Evolutionary conservation across 53 echinoderm and acorn worm genomes (phyloP).

Genomic region (Mesocentrotus franciscanus): DNA sequence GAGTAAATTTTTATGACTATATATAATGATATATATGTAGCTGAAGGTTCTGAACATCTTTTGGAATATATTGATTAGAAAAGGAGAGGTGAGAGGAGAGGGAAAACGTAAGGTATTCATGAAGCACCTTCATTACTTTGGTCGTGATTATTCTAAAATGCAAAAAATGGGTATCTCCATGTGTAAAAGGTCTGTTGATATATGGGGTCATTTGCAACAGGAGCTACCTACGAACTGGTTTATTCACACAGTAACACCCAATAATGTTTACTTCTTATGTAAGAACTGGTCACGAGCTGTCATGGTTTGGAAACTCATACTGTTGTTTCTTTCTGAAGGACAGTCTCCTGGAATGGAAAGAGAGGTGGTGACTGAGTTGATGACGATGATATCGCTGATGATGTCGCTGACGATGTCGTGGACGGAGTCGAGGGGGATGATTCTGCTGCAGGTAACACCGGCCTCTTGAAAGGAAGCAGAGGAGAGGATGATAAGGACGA

Average conservation of each 20-base stretch:
- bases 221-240: too few relatives aligned
- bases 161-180: too few relatives aligned
- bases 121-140: too few relatives aligned
- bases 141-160: too few relatives aligned
- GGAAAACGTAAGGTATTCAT: too few relatives aligned
- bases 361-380: conserved; percentile 21
- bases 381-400: conserved; percentile 6
- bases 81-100: not conserved
- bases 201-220: too few relatives aligned
- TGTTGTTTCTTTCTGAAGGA: conserved; percentile 69
- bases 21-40: not conserved
- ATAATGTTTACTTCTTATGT: not conserved
- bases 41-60: not conserved
- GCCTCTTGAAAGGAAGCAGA: conserved; percentile 65
- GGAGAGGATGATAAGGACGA: conserved; percentile 74
- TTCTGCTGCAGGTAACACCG: not conserved
- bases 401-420: not conserved
- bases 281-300: not conserved
- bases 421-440: conserved; percentile 1
- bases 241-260: too few relatives aligned
- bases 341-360: conserved; percentile 48
- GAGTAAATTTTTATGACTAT: not conserved
- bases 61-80: not conserved
- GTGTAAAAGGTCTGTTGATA: too few relatives aligned
- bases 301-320: conserved; percentile 5